These are phyloP conservation scores for Strigamia maritima DNA, from an alignment of 2,888 invertebrate species.

Conservation along the genomic window DNA sequence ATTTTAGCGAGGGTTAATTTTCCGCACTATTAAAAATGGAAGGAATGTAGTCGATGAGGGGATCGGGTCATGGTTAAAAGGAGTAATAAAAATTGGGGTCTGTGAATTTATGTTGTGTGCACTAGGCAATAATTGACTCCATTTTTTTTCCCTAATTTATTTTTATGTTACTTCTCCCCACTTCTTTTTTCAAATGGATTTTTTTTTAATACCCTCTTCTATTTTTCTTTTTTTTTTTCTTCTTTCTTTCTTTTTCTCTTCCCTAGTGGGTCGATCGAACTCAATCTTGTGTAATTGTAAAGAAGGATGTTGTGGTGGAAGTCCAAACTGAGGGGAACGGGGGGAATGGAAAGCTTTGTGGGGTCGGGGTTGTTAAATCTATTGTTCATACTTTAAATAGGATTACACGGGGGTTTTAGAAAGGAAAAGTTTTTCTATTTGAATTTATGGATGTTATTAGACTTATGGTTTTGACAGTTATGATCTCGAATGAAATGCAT, in stretches of 20 bases:
- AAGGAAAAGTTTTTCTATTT: not conserved
- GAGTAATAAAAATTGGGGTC: not conserved
- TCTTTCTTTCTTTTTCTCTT: not conserved
- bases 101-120: constrained; percentile 34
- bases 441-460: not conserved
- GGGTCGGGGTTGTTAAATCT: constrained; percentile 1
- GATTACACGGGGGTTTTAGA: constrained; percentile 5
- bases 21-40: constrained; percentile 28
- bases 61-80: constrained; percentile 20
- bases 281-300: constrained; percentile 31
- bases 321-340: not conserved
- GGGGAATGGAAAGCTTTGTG: not conserved
- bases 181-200: not conserved
- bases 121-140: constrained; percentile 32
- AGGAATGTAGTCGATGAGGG: constrained; percentile 4
- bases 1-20: constrained; percentile 24
- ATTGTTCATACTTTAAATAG: constrained; percentile 9
- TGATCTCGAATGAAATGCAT: not conserved
- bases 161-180: constrained; percentile 15
- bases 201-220: not conserved
- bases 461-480: not conserved
- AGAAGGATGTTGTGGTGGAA: constrained; percentile 25
- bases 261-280: not conserved
- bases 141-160: constrained; percentile 25
- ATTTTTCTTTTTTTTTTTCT: not conserved